Base-by-base conservation (phyloP, 2,113 vertebrate species). In the Nothobranchius furzeri region DNA sequence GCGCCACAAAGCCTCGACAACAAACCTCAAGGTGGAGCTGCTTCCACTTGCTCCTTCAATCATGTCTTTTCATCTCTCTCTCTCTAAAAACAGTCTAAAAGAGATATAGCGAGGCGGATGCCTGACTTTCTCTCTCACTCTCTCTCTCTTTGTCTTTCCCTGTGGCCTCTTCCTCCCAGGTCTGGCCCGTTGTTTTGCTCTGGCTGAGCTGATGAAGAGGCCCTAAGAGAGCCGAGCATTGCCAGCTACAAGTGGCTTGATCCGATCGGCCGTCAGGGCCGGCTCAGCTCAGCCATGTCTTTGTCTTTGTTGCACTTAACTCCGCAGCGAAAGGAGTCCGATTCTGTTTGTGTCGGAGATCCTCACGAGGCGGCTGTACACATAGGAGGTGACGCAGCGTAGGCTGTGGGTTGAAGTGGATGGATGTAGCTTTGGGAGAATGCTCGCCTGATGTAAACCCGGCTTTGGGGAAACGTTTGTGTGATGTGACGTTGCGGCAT, bases 401-500 rank as follows among this genome's bases (percentile, higher is more conserved):
- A 69, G 84, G 78, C 71, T n/a, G 68, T 6, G 72, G 79, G 69
- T 67, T 69, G 74, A 64, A 70, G 71, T 58, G 77, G 70, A 79
- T 47, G 70, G 76, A 70, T 76, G 42, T 66, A 42, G 84, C 72
- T 82, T 72, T 13, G 46, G 74, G 87, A 85, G 60, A 35, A 53
- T 24, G 60, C 61, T 73, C 74, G 83, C 76, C 73, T 82, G 76
- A 85, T 79, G 79, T 70, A 64, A 69, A 74, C 75, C 60, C 50
- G 14, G 83, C 79, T 84, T 75, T 60, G 56, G 78, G 70, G 76
- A 66, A 68, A 84, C 51, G 79, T 80, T 84, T 81, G 83, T 79
- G 80, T 59, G 83, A 90, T 75, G 80, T 84, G 89, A 90, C 86
- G 78, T 70, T 56, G 87, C 64, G 37, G 73, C 77, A 43, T 67